Evolutionary conservation across 2,888 invertebrate genomes (phyloP).

Genomic region (Hyposoter didymator): DNA sequence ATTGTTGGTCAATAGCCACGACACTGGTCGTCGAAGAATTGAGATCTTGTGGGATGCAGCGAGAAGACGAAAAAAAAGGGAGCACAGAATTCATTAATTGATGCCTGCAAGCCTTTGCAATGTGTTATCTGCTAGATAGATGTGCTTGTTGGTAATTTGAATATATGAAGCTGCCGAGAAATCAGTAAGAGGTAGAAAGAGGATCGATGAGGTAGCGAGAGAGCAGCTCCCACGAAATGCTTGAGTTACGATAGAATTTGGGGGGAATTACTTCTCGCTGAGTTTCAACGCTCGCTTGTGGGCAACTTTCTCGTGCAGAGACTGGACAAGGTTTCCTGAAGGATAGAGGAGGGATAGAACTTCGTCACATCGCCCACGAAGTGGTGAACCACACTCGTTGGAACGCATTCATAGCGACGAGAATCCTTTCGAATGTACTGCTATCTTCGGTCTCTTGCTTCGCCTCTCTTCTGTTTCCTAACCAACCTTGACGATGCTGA

Average conservation of each 20-base stretch:
- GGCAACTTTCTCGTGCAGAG: constrained; percentile 57
- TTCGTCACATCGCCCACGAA: constrained; percentile 63
- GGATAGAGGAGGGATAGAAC: constrained; percentile 44
- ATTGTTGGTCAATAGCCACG: not conserved
- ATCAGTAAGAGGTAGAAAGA: not conserved
- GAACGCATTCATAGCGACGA: constrained; percentile 62
- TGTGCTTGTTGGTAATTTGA: not conserved
- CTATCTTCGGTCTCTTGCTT: constrained; percentile 44
- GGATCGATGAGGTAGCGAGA: not conserved
- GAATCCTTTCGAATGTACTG: constrained; percentile 57
- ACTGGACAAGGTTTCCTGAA: constrained; percentile 36
- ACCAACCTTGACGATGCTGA: constrained; percentile 44
- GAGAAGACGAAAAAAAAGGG: not conserved
- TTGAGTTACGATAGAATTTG: constrained; percentile 56
- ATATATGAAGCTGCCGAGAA: not conserved
- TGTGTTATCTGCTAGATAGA: not conserved
- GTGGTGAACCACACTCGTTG: constrained; percentile 67
- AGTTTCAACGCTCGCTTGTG: constrained; percentile 59
- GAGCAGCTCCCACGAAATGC: constrained; percentile 21
- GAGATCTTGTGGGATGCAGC: not conserved
- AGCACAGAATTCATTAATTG: not conserved
- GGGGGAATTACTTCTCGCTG: constrained; percentile 60
- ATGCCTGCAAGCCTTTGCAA: not conserved
- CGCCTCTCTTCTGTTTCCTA: constrained; percentile 39
- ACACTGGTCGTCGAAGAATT: not conserved